Conservation (phyloP, 2,888 invertebrate genomes). For the Cryptosula pallasiana region DNA sequence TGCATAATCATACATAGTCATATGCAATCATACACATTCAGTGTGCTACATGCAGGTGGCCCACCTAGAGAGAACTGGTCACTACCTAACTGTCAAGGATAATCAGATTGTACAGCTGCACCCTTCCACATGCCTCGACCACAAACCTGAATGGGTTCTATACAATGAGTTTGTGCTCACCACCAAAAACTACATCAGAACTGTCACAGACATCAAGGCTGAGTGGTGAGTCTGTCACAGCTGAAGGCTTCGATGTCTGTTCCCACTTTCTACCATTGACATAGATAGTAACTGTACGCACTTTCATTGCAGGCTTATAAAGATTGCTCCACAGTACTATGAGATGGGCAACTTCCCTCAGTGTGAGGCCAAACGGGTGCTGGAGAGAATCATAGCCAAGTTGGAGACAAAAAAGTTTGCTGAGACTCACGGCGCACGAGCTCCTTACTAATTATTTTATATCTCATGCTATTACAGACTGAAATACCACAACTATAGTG, state of each 20-base stretch:
- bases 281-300: neutral
- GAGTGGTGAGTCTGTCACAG: conserved; percentile 63
- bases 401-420: conserved; percentile 59
- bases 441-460: conserved; percentile 11
- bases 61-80: conserved; percentile 93
- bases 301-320: conserved; percentile 66
- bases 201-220: conserved; percentile 94
- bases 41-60: conserved; percentile 70
- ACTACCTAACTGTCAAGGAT: conserved; percentile 97
- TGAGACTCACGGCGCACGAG: neutral
- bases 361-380: conserved; percentile 81
- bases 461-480: no score
- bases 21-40: no score
- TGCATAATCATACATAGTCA: no score
- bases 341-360: conserved; percentile 96
- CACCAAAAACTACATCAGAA: conserved; percentile 98
- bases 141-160: conserved; percentile 99
- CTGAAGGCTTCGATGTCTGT: no score
- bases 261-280: no score
- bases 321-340: conserved; percentile 95
- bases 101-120: conserved; percentile 98
- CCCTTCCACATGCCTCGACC: conserved; percentile 96
- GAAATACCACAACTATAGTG: no score
- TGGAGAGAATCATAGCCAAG: conserved; percentile 72
- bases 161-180: conserved; percentile 99